Evolutionary conservation across 1,140 invertebrate genomes (phyloP).

Genomic region (Trichomalopsis sarcophagae): DNA sequence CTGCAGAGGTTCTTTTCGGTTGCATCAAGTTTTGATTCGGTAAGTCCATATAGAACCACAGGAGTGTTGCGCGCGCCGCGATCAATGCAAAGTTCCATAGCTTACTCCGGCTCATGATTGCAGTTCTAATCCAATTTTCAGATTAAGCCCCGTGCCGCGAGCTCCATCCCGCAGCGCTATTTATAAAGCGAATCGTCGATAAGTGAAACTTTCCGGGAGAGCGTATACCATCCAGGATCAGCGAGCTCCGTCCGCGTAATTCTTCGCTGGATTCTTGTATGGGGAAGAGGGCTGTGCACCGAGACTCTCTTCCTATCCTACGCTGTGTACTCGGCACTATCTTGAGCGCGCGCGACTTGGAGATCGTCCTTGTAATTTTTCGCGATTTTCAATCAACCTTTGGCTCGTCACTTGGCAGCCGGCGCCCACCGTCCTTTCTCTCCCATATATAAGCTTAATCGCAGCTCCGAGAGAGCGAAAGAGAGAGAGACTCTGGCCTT

Average conservation of each 20-base stretch:
- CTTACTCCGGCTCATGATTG: neutral
- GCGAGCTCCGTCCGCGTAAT: no score
- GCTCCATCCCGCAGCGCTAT: neutral
- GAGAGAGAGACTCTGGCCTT: neutral
- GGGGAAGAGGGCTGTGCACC: neutral
- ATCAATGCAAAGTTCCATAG: neutral
- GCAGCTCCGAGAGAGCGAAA: no score
- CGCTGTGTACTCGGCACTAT: no score
- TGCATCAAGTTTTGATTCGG: no score
- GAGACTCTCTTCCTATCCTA: neutral
- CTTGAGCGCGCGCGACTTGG: neutral
- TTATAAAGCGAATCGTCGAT: neutral
- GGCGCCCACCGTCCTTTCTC: constrained; percentile 11
- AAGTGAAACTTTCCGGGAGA: neutral
- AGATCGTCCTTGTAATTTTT: constrained; percentile 53
- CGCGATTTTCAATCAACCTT: constrained; percentile 66
- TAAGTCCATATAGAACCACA: no score
- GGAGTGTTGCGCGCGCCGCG: no score
- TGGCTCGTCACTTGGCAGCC: constrained; percentile 48
- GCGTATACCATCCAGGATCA: neutral
- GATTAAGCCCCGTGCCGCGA: neutral
- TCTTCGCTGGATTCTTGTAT: no score
- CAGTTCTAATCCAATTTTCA: neutral
- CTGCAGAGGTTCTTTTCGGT: no score
- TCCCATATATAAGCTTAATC: constrained; percentile 5